Base-by-base conservation (phyloP, 1,140 invertebrate species). In the Triops cancriformis region DNA sequence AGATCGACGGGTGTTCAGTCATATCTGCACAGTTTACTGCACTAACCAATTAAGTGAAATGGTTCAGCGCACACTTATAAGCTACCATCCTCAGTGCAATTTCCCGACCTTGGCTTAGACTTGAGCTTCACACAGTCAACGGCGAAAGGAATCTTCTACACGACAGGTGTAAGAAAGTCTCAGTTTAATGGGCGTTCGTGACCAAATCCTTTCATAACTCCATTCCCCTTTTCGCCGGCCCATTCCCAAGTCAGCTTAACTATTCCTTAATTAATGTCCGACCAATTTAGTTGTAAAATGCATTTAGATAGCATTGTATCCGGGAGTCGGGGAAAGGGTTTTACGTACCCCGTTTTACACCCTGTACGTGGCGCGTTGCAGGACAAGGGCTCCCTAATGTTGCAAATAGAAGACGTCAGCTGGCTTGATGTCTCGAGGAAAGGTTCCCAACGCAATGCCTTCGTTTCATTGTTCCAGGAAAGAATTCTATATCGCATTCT, bases 381-480 rank as follows among this genome's bases (percentile, higher is more conserved):
- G 23, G 6, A 64, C 51, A 64, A 64, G 51, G 51, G 23, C 2
- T 14, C 51, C 51, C 9, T 10, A 64, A 64, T 64, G 14, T 64
- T 64, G 51, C 51, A 64, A 23, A 64, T 64, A 64, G 51, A 14
- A 64, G 31, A 64, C 51, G 51, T 64, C 51, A 64, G 51, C 51
- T 64, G 51, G 51, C 51, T 64, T 64, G 51, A 64, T 18, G 23
- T 64, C 51, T 23, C 51, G 14, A n/a, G 51, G 51, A 64, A 64
- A 64, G 51, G 51, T 64, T 64, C 18, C 7, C 10, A 64, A 64
- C 51, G 14, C 10, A 64, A 64, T 64, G 51, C 14, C 18, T 64
- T 64, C 51, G 51, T 23, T 23, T 64, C 51, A 5, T 64, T 64
- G n/a, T 64, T 64, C 0, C n/a, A 18, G 18, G 51, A 64, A 64